Percentiles rank a stretch among this genome's conserved stretches.
phyloP scores from a whole-genome alignment of 2,888 invertebrate species.

The Hoplodrina blanda region DNA sequence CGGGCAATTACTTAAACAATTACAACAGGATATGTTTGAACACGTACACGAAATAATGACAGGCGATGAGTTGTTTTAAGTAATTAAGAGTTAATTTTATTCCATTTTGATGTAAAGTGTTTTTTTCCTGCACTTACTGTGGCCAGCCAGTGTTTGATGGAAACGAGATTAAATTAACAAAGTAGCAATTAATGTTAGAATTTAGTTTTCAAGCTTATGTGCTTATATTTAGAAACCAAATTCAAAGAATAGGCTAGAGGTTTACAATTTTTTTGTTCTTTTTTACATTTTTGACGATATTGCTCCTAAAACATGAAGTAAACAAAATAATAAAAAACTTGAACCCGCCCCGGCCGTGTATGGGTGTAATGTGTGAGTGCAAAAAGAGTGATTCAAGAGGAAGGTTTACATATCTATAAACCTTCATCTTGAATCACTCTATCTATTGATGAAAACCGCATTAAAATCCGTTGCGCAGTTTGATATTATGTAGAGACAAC shows the following conservation, averaged over 20 bases:
- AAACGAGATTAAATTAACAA: background rate
- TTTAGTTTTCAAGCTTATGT: background rate
- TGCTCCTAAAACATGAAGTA: too few species aligned
- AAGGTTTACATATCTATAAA: too few species aligned
- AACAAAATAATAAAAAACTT: background rate
- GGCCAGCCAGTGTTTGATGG: constrained; percentile 7
- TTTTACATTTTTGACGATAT: background rate
- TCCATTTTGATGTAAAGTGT: constrained; percentile 36
- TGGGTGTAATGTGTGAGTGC: too few species aligned
- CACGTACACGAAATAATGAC: constrained; percentile 52
- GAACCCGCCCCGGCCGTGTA: too few species aligned
- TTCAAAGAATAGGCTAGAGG: too few species aligned
- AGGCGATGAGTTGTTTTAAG: constrained; percentile 51
- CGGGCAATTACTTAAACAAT: constrained; percentile 59
- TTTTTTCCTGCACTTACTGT: constrained; percentile 19
- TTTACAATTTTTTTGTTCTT: background rate
- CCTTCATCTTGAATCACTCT: too few species aligned
- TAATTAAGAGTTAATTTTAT: constrained; percentile 40
- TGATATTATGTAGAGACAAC: background rate
- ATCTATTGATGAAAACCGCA: too few species aligned
- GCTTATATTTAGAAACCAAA: too few species aligned
- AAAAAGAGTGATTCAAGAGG: too few species aligned
- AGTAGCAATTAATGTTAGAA: background rate
- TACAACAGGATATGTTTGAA: constrained; percentile 57
- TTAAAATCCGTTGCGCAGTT: too few species aligned